A percentile compares a stretch with the other conserved stretches of the same genome.
These are phyloP conservation scores for Aptenodytes patagonicus DNA, from an alignment of 2,113 vertebrate species.

Conservation along the genomic window DNA sequence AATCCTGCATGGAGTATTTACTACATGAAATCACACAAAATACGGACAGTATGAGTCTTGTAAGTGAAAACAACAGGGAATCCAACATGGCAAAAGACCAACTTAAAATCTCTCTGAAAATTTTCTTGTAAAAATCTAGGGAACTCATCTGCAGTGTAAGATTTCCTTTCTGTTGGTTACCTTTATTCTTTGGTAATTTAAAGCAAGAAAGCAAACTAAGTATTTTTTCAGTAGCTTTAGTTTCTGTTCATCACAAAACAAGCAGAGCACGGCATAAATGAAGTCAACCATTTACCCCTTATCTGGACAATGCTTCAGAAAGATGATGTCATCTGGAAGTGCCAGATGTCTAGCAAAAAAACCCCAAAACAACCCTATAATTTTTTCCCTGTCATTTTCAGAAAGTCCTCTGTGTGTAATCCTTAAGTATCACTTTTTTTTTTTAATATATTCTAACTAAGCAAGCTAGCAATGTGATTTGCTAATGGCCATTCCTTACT, in stretches of 20 bases:
- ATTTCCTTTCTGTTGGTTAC: neutral
- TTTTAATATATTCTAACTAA: neutral
- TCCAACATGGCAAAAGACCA: neutral
- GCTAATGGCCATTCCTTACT: neutral
- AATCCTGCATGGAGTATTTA: neutral
- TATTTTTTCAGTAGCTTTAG: conserved; percentile 6
- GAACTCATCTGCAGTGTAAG: neutral
- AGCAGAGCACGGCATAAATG: neutral
- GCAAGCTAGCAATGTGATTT: neutral
- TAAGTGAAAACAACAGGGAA: neutral
- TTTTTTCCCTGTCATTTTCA: neutral
- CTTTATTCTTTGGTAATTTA: neutral
- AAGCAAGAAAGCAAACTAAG: conserved; percentile 29
- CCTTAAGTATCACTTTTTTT: neutral
- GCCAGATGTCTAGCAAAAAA: neutral
- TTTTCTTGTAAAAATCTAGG: neutral
- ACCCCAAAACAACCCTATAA: too few species aligned
- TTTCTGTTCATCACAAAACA: conserved; percentile 11
- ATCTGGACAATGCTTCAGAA: neutral
- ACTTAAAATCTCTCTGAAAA: neutral
- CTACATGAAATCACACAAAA: neutral
- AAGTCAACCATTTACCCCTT: neutral
- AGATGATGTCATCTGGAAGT: neutral
- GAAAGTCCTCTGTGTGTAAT: neutral
- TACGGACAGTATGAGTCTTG: neutral